phyloP scores from a whole-genome alignment of 1,140 invertebrate species.

The Polyergus mexicanus region DNA sequence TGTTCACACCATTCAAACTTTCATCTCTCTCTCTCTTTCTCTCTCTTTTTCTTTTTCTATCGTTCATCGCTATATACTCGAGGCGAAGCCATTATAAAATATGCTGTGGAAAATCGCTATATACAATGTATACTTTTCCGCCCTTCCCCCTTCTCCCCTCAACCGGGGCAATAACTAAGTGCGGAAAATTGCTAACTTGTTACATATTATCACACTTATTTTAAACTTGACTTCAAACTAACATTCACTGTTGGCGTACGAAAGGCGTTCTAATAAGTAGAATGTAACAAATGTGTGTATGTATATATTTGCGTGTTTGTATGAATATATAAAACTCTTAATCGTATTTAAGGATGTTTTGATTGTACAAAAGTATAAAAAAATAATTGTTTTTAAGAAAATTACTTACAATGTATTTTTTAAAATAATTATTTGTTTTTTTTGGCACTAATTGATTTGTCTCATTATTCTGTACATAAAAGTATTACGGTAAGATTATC shows the following conservation, averaged over 20 bases:
- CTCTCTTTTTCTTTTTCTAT: background rate
- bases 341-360: background rate
- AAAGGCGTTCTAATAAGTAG: slow-evolving; percentile 29
- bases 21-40: slow-evolving; percentile 24
- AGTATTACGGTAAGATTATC: too few species aligned
- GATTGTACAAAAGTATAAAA: too few species aligned
- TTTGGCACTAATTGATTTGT: too few species aligned
- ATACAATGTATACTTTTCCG: slow-evolving; percentile 8
- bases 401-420: too few species aligned
- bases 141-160: too few species aligned
- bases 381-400: too few species aligned
- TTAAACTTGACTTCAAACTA: slow-evolving; percentile 11
- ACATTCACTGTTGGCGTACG: background rate
- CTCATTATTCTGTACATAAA: too few species aligned
- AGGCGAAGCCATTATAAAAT: slow-evolving; percentile 54
- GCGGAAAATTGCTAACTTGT: slow-evolving; percentile 36
- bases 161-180: slow-evolving; percentile 21
- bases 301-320: background rate
- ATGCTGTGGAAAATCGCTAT: slow-evolving; percentile 49
- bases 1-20: slow-evolving; percentile 60
- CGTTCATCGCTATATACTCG: slow-evolving; percentile 28
- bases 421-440: too few species aligned
- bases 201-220: slow-evolving; percentile 41
- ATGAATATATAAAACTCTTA: background rate
- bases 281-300: background rate